These are phyloP conservation scores for Yponomeuta evonymella DNA, from an alignment of 2,888 invertebrate genomes.

Conservation along the genomic window DNA sequence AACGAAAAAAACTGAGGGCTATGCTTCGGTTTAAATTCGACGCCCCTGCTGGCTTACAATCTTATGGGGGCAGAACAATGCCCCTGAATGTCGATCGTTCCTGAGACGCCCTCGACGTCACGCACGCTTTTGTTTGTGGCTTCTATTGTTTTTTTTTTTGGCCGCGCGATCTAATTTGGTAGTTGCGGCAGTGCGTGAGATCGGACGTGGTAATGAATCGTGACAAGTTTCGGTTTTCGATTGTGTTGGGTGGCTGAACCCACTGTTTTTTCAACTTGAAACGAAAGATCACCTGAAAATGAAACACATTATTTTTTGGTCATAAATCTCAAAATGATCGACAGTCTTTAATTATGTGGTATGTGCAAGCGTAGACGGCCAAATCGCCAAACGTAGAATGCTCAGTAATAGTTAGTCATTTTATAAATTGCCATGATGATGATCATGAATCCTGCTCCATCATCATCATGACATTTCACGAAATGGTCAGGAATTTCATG, in stretches of 20 bases:
- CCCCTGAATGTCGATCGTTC: conserved; percentile 37
- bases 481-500: too few species aligned
- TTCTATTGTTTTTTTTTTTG: conserved; percentile 48
- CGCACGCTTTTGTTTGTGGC: conserved; percentile 49
- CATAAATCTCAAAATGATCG: too few species aligned
- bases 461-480: too few species aligned
- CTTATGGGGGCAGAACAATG: conserved; percentile 52
- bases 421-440: too few species aligned
- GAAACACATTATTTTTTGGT: too few species aligned
- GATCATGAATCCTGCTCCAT: too few species aligned
- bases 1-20: conserved; percentile 25
- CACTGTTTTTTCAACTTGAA: background rate
- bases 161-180: conserved; percentile 42
- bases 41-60: conserved; percentile 29
- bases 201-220: conserved; percentile 29
- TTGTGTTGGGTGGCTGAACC: background rate
- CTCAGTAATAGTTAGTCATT: too few species aligned
- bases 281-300: background rate
- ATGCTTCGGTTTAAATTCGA: conserved; percentile 32
- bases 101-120: conserved; percentile 50
- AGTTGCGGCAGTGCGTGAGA: conserved; percentile 37
- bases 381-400: too few species aligned
- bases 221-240: background rate
- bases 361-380: too few species aligned
- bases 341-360: too few species aligned